Percentiles rank a stretch among this genome's conserved stretches.
These are phyloP conservation scores for Cabera pusaria DNA, from an alignment of 2,888 invertebrate species.

Conservation along the genomic window DNA sequence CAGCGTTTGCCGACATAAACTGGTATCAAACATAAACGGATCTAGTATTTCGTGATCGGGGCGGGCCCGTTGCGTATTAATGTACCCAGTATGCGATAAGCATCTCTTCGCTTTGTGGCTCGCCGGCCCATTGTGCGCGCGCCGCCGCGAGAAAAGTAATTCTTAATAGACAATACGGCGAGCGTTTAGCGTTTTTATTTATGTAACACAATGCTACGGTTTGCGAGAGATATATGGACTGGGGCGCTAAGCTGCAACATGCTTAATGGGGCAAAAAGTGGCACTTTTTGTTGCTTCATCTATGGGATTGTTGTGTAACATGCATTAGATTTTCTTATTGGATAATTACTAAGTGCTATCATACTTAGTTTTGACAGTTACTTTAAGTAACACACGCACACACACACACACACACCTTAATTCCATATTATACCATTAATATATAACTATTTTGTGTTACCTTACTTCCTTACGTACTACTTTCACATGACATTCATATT, in stretches of 20 bases:
- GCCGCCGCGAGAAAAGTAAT: conserved; percentile 74
- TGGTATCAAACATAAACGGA: conserved; percentile 63
- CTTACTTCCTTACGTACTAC: too few relatives aligned
- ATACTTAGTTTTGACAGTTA: too few relatives aligned
- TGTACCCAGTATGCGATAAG: conserved; percentile 62
- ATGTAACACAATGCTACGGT: conserved; percentile 70
- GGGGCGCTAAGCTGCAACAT: conserved; percentile 39
- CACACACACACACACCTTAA: too few relatives aligned
- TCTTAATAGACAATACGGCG: conserved; percentile 79
- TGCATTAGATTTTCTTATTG: too few relatives aligned
- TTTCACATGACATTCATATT: too few relatives aligned
- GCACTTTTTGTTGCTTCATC: conserved; percentile 14
- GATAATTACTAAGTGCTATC: too few relatives aligned
- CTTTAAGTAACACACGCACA: too few relatives aligned
- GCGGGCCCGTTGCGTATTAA: conserved; percentile 77
- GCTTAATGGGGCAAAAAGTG: conserved; percentile 17
- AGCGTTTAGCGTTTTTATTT: conserved; percentile 78
- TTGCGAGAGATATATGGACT: conserved; percentile 63
- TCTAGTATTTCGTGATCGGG: conserved; percentile 77
- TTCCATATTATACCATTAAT: too few relatives aligned
- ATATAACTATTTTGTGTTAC: too few relatives aligned
- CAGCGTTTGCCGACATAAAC: conserved; percentile 34
- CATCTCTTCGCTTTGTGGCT: conserved; percentile 72
- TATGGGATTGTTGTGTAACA: too few relatives aligned
- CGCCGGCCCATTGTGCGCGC: conserved; percentile 74